Evolutionary conservation across 2,797 vertebrate species (phyloP).

Genomic region (Lophotriccus pileatus): DNA sequence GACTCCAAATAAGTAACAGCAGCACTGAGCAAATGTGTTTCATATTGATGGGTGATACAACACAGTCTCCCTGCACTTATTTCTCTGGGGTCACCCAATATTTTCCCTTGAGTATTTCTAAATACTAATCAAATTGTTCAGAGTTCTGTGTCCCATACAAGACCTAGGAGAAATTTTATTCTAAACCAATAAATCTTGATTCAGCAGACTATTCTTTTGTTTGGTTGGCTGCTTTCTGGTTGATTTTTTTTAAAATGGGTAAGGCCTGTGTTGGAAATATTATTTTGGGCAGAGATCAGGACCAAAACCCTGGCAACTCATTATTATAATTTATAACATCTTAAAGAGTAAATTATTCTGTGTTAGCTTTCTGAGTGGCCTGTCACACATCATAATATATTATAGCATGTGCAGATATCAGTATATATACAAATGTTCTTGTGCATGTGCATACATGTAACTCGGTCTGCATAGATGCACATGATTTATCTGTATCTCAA

Average conservation of each 20-base stretch:
- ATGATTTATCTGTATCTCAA: neutral
- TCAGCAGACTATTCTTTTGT: neutral
- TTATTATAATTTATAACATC: slow-evolving; percentile 30
- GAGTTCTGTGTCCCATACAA: neutral
- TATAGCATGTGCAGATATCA: neutral
- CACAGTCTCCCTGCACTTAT: slow-evolving; percentile 14
- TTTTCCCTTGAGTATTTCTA: slow-evolving; percentile 41
- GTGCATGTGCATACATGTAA: neutral
- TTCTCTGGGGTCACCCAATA: slow-evolving; percentile 51
- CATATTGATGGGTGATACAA: slow-evolving; percentile 15
- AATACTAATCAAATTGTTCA: slow-evolving; percentile 8
- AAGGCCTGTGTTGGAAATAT: slow-evolving; percentile 7
- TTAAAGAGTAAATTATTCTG: neutral
- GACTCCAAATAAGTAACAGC: slow-evolving; percentile 14
- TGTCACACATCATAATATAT: neutral
- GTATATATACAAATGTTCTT: neutral
- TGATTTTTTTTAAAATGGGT: neutral
- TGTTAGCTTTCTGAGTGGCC: neutral
- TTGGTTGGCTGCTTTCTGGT: neutral
- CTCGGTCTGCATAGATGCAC: neutral
- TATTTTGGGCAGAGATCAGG: slow-evolving; percentile 9
- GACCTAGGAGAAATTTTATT: slow-evolving; percentile 28
- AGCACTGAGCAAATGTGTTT: slow-evolving; percentile 32
- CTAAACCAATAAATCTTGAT: slow-evolving; percentile 46
- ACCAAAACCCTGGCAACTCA: neutral